Evolutionary conservation across 2,888 invertebrate genomes (phyloP), one percentile per base, ranked within the genome.

Genomic region (Eledona agricola): DNA sequence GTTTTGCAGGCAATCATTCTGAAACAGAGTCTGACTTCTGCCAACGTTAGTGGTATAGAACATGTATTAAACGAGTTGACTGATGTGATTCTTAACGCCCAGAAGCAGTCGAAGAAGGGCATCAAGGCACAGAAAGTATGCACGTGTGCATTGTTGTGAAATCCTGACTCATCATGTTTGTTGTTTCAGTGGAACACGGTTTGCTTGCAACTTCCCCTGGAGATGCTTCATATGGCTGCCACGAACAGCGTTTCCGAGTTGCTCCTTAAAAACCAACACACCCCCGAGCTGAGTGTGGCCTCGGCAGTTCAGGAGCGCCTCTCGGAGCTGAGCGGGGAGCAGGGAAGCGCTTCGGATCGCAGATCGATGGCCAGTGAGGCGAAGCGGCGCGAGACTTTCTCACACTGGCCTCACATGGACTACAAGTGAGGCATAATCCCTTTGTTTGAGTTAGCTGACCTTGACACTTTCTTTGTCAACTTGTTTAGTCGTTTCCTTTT

Each of bases 371-470:
- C 92, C 74, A 93, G 93, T 59, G 96, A 96, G 77, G 90, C 92
- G 0, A 90, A 93, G 55, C 81, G 96, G 28, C 83, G 91, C 63
- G 89, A 93, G 72, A 95, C 96, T 0, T 96, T 96, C 77, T 87
- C 88, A 60, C 86, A 90, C 70, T 96, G 96, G 96, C 96, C 96
- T 1, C 96, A 96, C 72, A 94, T 93, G 92, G 93, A 94, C 76
- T 96, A 95, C 78, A 95, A 95, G 92, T 93, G 72, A 79, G 80
- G 78, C n/a, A 7, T 11, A 4, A 11, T 5, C 5, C 16, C 19
- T 23, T 15, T 7, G 9, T 25, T 40, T 20, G 22, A 13, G 5
- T 29, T n/a, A n/a, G n/a, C 5, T 10, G 20, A 28, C 20, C 12
- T 12, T 15, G 20, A 42, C 10, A 17, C n/a, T n/a, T n/a, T n/a